Percentiles rank a stretch among this genome's conserved stretches.
These are phyloP conservation scores for Drosophila ficusphila DNA, from an alignment of 1,140 invertebrate genomes.

Conservation along the genomic window DNA sequence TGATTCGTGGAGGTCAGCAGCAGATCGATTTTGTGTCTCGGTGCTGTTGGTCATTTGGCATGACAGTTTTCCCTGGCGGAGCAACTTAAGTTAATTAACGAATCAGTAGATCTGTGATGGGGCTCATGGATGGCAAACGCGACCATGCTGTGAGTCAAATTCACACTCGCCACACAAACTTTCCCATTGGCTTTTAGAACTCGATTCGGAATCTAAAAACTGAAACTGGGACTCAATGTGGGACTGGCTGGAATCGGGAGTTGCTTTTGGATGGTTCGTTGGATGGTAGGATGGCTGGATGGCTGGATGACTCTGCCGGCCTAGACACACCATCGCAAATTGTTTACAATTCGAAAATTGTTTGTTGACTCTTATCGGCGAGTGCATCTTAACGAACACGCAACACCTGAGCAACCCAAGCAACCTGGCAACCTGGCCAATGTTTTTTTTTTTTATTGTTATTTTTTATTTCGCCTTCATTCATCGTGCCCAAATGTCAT, in stretches of 20 bases:
- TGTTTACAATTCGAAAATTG: constrained; percentile 78
- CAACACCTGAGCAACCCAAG: constrained; percentile 43
- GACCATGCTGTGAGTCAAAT: constrained; percentile 54
- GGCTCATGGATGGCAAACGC: constrained; percentile 5
- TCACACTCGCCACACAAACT: constrained; percentile 49
- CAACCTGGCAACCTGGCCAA: neutral
- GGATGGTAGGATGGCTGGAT: neutral
- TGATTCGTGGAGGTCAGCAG: neutral
- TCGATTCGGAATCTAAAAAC: neutral
- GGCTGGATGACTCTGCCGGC: too few relatives aligned
- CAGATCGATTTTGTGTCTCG: neutral
- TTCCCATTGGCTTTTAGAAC: constrained; percentile 47
- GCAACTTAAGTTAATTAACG: constrained; percentile 61
- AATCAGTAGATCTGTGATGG: constrained; percentile 47
- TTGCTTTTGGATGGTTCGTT: neutral
- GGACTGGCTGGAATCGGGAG: neutral
- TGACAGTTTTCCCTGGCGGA: constrained; percentile 20
- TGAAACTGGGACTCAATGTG: neutral
- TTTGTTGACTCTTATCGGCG: constrained; percentile 67
- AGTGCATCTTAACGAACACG: constrained; percentile 71
- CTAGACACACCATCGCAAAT: constrained; percentile 59
- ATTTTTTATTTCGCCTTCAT: constrained; percentile 64
- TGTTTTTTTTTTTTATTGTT: neutral
- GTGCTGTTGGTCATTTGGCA: constrained; percentile 8
- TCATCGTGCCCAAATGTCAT: constrained; percentile 74